Evolutionary conservation across 1,140 invertebrate species (phyloP), one percentile per base, ranked within the genome.

Genomic region (Aethina tumida): DNA sequence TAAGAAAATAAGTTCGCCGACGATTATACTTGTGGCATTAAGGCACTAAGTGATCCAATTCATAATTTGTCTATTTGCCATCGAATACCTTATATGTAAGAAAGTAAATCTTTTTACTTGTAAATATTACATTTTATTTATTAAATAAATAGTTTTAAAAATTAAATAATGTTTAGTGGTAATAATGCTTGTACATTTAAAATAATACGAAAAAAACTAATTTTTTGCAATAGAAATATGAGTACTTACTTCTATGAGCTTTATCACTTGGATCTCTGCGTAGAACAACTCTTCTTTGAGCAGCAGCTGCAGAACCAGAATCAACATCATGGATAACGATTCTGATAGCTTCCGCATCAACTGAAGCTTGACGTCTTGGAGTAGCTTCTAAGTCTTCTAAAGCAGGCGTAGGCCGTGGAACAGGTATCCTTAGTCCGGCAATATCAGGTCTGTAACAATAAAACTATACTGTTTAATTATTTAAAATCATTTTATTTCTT

Each of bases 321-420:
- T 91, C 87, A 12, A 92, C 86, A 53, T 93, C 88, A 54, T 92
- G 85, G 49, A 93, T 92, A 36, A 93, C 87, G 47, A 92, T 92
- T 51, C 87, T 82, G 47, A 93, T 92, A 29, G 84, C 85, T 63
- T 93, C 88, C 1, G 86, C 86, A 53, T 92, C 87, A 33, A 83
- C 83, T 10, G 87, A 84, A 45, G 82, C 82, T 55, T 89, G 84
- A 14, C 85, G 68, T 37, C 77, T 62, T 3, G 76, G 69, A 9
- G 73, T 62, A 41, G 75, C 74, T 47, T 76, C 74, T 14, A 69
- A 47, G 32, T 70, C 70, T 20, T 73, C 69, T 21, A 67, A 55
- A 16, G 72, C 66, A 19, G 68, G 64, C 2, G 69, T 63, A 4
- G 67, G 59, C 47, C 67, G 61, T 4, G 72, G 69, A 5, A 72